These are phyloP conservation scores for Lagothrix lagotricha DNA, from an alignment of 2,797 vertebrate genomes.

Conservation along the genomic window DNA sequence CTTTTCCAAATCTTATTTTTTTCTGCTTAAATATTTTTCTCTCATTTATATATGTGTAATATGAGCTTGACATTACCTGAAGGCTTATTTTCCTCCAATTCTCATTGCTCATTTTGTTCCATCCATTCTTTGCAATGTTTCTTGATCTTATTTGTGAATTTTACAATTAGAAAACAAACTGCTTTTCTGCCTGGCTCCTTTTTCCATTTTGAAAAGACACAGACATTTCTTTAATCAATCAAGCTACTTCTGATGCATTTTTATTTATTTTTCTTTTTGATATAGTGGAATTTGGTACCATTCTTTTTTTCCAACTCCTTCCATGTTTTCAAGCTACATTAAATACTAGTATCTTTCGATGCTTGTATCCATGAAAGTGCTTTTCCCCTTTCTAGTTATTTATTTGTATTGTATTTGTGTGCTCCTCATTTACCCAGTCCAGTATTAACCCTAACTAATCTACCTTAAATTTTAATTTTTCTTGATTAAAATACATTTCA, in stretches of 20 bases:
- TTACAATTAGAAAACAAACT: not conserved
- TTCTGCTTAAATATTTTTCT: not conserved
- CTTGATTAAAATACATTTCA: not conserved
- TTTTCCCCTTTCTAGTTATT: not conserved
- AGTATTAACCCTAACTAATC: not conserved
- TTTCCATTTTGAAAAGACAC: conserved; percentile 42
- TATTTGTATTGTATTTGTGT: not conserved
- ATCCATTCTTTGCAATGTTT: not conserved
- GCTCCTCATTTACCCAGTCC: not conserved
- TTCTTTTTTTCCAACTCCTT: not conserved
- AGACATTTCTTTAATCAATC: not conserved
- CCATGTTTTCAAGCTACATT: conserved; percentile 25
- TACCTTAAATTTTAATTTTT: conserved; percentile 30
- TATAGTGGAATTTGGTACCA: not conserved
- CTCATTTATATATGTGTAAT: not conserved
- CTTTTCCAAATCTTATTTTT: not conserved
- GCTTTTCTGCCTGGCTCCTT: conserved; percentile 26
- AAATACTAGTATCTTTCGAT: too few relatives aligned
- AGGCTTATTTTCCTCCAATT: not conserved
- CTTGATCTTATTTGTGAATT: conserved; percentile 39
- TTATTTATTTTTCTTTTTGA: not conserved
- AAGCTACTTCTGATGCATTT: not conserved
- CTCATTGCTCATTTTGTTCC: not conserved
- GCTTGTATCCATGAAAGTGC: not conserved
- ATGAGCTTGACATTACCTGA: not conserved